Percentiles rank a stretch among this genome's conserved stretches.
Evolutionary conservation across 2,797 vertebrate genomes (phyloP).

Genomic region (Orestias chungarensis): DNA sequence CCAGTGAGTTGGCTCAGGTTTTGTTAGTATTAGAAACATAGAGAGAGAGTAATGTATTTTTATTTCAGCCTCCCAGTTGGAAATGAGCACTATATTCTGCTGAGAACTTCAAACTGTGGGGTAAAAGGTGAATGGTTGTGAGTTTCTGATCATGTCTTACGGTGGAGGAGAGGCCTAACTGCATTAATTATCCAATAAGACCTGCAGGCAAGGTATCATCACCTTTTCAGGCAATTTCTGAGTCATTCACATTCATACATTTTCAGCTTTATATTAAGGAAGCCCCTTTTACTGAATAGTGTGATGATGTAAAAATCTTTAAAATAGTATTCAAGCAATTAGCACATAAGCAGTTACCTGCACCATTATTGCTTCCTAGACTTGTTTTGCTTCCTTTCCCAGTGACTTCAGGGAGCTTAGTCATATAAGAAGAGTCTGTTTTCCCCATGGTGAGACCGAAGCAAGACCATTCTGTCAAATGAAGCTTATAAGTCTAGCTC

Average conservation of each 20-base stretch:
- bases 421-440: slow-evolving; percentile 35
- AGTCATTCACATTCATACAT: neutral
- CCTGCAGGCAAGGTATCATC: neutral
- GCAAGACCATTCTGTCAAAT: slow-evolving; percentile 72
- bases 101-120: slow-evolving; percentile 6
- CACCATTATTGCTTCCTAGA: slow-evolving; percentile 22
- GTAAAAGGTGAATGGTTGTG: slow-evolving; percentile 8
- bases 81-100: slow-evolving; percentile 30
- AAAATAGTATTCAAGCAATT: slow-evolving; percentile 25
- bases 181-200: neutral
- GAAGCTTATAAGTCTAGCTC: slow-evolving; percentile 65
- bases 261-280: neutral
- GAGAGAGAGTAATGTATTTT: slow-evolving; percentile 26
- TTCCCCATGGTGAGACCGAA: slow-evolving; percentile 71
- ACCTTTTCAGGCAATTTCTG: neutral
- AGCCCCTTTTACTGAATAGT: neutral
- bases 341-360: slow-evolving; percentile 38
- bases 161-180: neutral
- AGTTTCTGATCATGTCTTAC: neutral
- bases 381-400: slow-evolving; percentile 7
- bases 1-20: slow-evolving; percentile 61
- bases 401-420: slow-evolving; percentile 23
- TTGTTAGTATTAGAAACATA: slow-evolving; percentile 63
- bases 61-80: slow-evolving; percentile 21
- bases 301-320: neutral